Conservation (phyloP, 2,888 invertebrate species). For the Mantis religiosa region DNA sequence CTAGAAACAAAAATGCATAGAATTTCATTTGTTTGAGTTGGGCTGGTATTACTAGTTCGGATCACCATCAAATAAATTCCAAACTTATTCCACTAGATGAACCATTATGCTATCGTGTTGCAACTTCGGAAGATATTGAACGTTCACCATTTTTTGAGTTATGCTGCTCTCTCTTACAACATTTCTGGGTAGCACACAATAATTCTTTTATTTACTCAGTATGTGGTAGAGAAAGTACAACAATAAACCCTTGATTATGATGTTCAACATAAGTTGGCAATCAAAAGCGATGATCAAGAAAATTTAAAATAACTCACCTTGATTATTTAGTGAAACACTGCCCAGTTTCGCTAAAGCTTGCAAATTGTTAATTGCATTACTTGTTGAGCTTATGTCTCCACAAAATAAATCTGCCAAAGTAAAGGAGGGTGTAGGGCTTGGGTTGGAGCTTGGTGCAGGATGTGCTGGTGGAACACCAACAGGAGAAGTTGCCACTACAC, state of each 20-base stretch:
- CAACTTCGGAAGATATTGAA: no score
- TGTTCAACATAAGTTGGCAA: neutral
- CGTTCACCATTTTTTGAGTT: no score
- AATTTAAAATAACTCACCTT: conserved; percentile 41
- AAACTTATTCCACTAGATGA: no score
- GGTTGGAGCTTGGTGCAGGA: conserved; percentile 50
- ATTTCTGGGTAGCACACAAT: no score
- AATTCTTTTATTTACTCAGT: no score
- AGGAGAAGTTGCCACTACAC: neutral
- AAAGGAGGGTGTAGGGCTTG: conserved; percentile 51
- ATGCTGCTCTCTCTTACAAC: no score
- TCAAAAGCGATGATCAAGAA: neutral
- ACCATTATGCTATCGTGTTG: no score
- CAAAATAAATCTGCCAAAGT: conserved; percentile 73
- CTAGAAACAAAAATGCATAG: no score
- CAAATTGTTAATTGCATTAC: conserved; percentile 80
- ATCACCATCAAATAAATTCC: no score
- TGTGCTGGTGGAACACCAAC: conserved; percentile 21
- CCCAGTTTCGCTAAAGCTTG: conserved; percentile 87
- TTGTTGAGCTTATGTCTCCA: conserved; percentile 62
- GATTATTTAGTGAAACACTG: conserved; percentile 47
- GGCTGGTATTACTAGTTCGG: no score
- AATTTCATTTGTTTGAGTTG: no score
- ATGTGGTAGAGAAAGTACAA: neutral
- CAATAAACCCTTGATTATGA: neutral